Base-by-base conservation (phyloP, 2,888 invertebrate species). In the Auanema freiburgensis region DNA sequence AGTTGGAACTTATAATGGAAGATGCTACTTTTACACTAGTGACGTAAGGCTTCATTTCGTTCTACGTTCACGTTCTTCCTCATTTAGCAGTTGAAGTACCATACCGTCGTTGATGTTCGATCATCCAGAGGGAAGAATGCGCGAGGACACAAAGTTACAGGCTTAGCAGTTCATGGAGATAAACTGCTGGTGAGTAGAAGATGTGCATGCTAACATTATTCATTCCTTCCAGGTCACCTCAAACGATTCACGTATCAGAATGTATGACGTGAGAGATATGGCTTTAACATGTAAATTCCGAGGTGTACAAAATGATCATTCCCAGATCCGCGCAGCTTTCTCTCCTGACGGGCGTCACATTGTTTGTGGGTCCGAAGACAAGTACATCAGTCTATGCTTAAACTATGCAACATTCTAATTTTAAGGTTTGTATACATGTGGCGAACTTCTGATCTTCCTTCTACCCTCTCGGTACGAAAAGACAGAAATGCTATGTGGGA, bases 1-100 rank as follows among this genome's bases (percentile, higher is more conserved):
- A 0, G 94, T 97, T 0, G 97, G 97, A 44, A 94, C 96, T 0
- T 98, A 96, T 86, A 96, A 97, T 86, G 98, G 98, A 0, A 89
- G 96, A 50, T 96, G 96, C 85, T 93, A 97, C 79, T 97, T 98
- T 87, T 98, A 96, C 87, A 93, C 91, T 43, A 96, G 96, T 0
- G 97, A 96, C 79, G 87, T 87, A 25, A 68, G 75, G 66, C 59
- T 51, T 50, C 42, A 18, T 49, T 16, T 14, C 6, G n/a, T 42
- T 59, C 41, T 40, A 11, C 14, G 51, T 21, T 1, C 25, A 24
- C 33, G 16, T n/a, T 44, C 40, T 4, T 6, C 10, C 12, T n/a
- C 53, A 83, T 84, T 44, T 79, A 88, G 88, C 95, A 96, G 84
- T 87, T 98, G 2, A 97, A 96, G 83, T 98, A 98, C 85, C 93